Evolutionary conservation across 2,113 vertebrate genomes (phyloP), one percentile per base, ranked within the genome.

Genomic region (Choloepus hoffmanni): DNA sequence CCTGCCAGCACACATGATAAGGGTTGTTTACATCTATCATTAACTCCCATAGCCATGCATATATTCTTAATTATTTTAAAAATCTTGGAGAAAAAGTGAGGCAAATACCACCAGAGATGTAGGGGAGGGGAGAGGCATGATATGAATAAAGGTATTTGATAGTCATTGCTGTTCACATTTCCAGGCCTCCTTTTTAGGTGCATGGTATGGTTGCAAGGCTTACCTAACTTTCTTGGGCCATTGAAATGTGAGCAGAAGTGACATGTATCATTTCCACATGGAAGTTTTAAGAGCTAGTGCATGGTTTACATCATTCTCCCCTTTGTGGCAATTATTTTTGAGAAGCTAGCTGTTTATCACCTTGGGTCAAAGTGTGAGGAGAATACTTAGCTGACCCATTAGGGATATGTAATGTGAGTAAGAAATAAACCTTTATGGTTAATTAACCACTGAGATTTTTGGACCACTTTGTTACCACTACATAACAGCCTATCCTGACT

Each of bases 171-270:
- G 4, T 15, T 43, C 11, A 2, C 23, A 23, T 55, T 74, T 7
- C 45, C 23, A n/a, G 6, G 24, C 18, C 45, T 73, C 65, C 28
- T 40, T 60, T 62, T n/a, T 45, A 55, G 12, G 3, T 53, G 2
- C 0, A 1, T 13, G 12, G 33, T 11, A 26, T 0, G 2, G 8
- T 43, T 23, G 55, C 55, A 28, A 45, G 85, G 33, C 43, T 21
- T 55, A 10, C 30, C 11, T 24, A 18, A 62, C 40, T 43, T 79
- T 2, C 7, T 1, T 18, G 60, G 63, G 63, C 63, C 3, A 15
- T 4, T 43, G 81, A n/a, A 15, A 30, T 19, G 26, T 19, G 11
- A 85, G 28, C 63, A 2, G 33, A 53, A 72, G 21, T 33, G 77
- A 30, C 36, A 24, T 1, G 40, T 82, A 8, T 81, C 36, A 12